Conservation (phyloP, 2,888 invertebrate genomes). For the Polymixis lichenea region DNA sequence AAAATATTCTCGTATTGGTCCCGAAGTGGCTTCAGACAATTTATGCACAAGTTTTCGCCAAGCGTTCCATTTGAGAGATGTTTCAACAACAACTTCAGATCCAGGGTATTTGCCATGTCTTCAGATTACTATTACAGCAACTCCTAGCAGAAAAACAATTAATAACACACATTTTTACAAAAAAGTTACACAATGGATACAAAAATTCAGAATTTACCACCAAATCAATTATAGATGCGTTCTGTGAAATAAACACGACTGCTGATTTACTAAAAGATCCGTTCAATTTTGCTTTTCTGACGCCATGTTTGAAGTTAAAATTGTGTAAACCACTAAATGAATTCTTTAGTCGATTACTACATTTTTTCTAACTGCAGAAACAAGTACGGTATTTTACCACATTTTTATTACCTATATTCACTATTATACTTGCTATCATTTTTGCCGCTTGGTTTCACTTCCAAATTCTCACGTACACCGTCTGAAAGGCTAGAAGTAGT, state of each 20-base stretch:
- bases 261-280: slow-evolving; percentile 52
- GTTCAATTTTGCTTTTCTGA: slow-evolving; percentile 65
- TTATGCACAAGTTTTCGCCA: slow-evolving; percentile 78
- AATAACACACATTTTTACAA: slow-evolving; percentile 49
- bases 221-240: slow-evolving; percentile 69
- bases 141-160: slow-evolving; percentile 53
- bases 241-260: slow-evolving; percentile 54
- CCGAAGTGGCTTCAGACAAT: slow-evolving; percentile 79
- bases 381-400: too few relatives aligned
- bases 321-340: background rate
- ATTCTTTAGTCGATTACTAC: slow-evolving; percentile 43
- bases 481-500: background rate
- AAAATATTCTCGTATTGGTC: slow-evolving; percentile 80
- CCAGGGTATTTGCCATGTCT: slow-evolving; percentile 75
- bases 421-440: background rate
- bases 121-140: slow-evolving; percentile 31
- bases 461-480: background rate
- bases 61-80: slow-evolving; percentile 82
- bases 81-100: slow-evolving; percentile 79
- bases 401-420: background rate
- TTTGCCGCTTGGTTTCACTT: background rate
- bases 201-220: slow-evolving; percentile 74
- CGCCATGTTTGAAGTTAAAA: slow-evolving; percentile 49
- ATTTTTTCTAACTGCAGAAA: background rate
- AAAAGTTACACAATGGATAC: background rate